Evolutionary conservation across 2,797 vertebrate species (phyloP).

Genomic region (Hippoglossus hippoglossus): DNA sequence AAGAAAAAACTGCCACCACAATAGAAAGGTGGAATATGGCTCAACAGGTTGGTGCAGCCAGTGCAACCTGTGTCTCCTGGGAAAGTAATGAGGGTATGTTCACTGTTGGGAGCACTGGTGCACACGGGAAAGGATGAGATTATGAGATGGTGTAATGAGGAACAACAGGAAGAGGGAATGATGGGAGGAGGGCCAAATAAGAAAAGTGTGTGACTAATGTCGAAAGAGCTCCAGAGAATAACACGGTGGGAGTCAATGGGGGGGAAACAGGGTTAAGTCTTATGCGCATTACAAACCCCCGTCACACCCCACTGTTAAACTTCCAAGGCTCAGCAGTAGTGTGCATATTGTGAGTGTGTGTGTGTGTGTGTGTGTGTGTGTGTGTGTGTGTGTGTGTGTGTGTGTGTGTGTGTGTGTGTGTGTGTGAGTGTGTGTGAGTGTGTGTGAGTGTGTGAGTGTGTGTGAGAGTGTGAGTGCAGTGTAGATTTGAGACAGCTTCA

Average conservation of each 20-base stretch:
- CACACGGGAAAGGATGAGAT: constrained; percentile 64
- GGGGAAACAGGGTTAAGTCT: constrained; percentile 66
- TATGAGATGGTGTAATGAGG: constrained; percentile 68
- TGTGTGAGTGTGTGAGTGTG: constrained; percentile 37
- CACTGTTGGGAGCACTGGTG: constrained; percentile 36
- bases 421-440: too few relatives aligned
- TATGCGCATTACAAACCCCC: constrained; percentile 78
- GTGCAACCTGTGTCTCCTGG: constrained; percentile 29
- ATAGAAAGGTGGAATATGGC: constrained; percentile 26
- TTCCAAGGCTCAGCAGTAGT: constrained; percentile 47
- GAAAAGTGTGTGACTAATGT: constrained; percentile 79
- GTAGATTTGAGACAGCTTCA: constrained; percentile 50
- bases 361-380: constrained; percentile 1
- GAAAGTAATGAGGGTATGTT: constrained; percentile 52
- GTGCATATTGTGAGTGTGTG: constrained; percentile 46
- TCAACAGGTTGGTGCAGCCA: constrained; percentile 38
- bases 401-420: constrained; percentile 7
- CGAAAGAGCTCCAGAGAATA: constrained; percentile 72
- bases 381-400: constrained; percentile 23
- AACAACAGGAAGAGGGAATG: constrained; percentile 66
- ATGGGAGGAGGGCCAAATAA: constrained; percentile 49
- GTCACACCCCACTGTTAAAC: constrained; percentile 77
- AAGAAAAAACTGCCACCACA: constrained; percentile 5
- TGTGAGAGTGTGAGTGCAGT: constrained; percentile 12
- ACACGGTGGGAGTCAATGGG: constrained; percentile 70